Conservation (phyloP, 2,113 vertebrate species). For the Oceanites oceanicus region DNA sequence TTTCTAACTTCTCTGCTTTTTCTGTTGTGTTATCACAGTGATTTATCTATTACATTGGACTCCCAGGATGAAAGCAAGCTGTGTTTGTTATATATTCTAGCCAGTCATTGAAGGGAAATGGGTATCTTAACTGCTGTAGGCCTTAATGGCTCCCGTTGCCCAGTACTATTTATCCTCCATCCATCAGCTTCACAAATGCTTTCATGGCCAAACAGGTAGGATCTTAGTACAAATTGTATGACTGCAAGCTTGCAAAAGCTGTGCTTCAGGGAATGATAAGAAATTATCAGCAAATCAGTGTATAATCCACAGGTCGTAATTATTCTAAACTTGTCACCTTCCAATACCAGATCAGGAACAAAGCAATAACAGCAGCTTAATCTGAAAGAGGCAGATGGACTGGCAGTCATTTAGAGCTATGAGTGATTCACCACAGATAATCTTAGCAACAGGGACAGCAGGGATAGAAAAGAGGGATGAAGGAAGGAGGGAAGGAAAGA, state of each 20-base stretch:
- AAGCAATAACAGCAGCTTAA: background rate
- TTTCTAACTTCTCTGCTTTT: background rate
- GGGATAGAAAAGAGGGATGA: background rate
- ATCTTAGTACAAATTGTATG: background rate
- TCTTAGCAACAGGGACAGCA: background rate
- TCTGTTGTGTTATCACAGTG: background rate
- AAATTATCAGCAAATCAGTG: background rate
- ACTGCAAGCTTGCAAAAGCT: background rate
- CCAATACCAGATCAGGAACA: background rate
- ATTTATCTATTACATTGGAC: background rate
- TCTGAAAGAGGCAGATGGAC: background rate
- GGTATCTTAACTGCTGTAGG: background rate
- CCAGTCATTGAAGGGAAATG: background rate
- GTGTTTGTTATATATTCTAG: background rate
- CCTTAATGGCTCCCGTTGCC: background rate
- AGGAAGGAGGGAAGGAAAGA: background rate
- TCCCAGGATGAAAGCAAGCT: background rate
- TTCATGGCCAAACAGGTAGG: background rate
- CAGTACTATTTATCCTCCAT: background rate
- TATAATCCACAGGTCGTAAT: background rate
- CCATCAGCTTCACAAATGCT: background rate
- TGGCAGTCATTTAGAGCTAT: background rate
- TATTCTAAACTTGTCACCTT: background rate
- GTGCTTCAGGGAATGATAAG: background rate
- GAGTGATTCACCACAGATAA: background rate